phyloP scores from a whole-genome alignment of 2,797 vertebrate genomes.

The Enteromius thamalakanensis region DNA sequence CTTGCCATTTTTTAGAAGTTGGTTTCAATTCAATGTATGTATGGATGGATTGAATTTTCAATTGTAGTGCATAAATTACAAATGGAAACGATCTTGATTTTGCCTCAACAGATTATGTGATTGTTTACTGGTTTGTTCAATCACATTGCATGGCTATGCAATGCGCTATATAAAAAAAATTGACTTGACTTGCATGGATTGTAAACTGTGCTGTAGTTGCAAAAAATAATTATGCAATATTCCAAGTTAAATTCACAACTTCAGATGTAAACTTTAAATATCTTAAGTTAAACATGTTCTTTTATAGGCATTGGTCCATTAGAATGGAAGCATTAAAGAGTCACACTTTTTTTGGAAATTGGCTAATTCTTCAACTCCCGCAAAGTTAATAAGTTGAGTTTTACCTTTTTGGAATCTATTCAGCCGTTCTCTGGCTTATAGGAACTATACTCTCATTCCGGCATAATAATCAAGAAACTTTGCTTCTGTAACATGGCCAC shows the following conservation, averaged over 20 bases:
- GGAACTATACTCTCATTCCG: no score
- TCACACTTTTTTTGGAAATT: no score
- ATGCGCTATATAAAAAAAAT: no score
- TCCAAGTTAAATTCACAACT: neutral
- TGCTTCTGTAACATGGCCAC: no score
- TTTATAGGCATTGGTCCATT: neutral
- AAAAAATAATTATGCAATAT: neutral
- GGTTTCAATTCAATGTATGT: neutral
- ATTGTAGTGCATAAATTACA: neutral
- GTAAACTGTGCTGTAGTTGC: no score
- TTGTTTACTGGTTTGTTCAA: neutral
- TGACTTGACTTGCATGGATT: no score
- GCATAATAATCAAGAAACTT: no score
- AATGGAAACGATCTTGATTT: neutral
- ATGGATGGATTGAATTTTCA: no score
- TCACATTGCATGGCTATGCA: neutral
- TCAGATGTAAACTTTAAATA: neutral
- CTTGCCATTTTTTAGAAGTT: neutral
- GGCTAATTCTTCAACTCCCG: no score
- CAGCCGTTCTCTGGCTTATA: no score
- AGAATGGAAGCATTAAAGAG: neutral
- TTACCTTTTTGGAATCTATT: no score
- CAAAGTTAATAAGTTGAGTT: no score
- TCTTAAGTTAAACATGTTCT: neutral
- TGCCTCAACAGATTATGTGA: neutral